These are phyloP conservation scores for Synergus japonicus DNA, from an alignment of 2,888 invertebrate species.

Conservation along the genomic window DNA sequence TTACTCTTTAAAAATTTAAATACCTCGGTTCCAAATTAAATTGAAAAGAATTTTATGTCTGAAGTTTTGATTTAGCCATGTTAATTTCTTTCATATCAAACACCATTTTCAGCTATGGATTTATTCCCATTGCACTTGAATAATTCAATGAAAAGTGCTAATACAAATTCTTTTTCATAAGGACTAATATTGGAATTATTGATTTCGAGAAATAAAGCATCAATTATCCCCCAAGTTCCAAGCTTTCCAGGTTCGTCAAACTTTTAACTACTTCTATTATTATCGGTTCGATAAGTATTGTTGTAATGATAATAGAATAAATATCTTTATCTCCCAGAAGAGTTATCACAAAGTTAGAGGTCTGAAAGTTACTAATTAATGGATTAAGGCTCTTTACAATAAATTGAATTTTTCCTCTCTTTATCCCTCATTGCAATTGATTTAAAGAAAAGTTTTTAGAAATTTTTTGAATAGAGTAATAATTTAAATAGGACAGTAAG, in stretches of 20 bases:
- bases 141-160: not conserved
- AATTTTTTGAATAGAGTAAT: no score
- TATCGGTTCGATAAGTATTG: not conserved
- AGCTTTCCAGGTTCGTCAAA: conserved; percentile 11
- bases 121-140: not conserved
- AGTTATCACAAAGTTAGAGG: not conserved
- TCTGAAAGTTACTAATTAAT: conserved; percentile 16
- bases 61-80: no score
- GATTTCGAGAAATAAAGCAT: not conserved
- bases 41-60: not conserved
- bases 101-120: not conserved
- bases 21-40: not conserved
- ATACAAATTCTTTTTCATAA: not conserved
- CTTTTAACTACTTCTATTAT: conserved; percentile 20
- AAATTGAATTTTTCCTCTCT: not conserved
- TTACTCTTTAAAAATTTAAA: no score
- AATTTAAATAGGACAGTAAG: no score
- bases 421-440: not conserved
- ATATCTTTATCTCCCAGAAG: not conserved
- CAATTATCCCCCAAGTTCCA: not conserved
- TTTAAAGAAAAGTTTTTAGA: no score
- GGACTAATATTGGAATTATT: not conserved
- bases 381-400: not conserved
- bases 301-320: conserved; percentile 22
- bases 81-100: no score